phyloP scores from a whole-genome alignment of 2,113 vertebrate genomes.

The Oxyura jamaicensis region DNA sequence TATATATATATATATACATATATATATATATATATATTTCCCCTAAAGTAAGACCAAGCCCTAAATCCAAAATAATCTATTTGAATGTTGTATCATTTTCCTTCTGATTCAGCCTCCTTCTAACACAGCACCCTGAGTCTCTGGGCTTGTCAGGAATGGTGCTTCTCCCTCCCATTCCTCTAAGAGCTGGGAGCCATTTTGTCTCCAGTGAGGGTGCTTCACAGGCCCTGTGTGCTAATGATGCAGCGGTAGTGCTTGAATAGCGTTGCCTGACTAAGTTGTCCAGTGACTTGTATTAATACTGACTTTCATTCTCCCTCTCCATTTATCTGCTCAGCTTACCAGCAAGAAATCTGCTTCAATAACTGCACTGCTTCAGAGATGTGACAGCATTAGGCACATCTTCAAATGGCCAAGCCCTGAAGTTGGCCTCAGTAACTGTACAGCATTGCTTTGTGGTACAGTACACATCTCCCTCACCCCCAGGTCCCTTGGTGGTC shows the following conservation, averaged over 20 bases:
- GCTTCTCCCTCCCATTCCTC: neutral
- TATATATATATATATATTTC: too few species aligned
- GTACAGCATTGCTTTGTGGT: neutral
- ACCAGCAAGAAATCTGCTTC: neutral
- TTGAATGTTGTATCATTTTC: neutral
- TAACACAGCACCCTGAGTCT: neutral
- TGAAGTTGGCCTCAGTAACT: neutral
- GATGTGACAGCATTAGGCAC: neutral
- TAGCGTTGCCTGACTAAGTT: neutral
- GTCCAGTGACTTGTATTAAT: neutral
- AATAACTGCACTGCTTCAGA: neutral
- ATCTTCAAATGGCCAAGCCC: neutral
- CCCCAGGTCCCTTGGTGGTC: neutral
- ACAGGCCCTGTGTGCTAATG: neutral
- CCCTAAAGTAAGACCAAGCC: neutral
- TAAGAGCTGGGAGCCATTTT: neutral
- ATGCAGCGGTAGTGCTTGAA: neutral
- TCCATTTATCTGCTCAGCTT: neutral
- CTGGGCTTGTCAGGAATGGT: neutral
- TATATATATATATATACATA: too few species aligned
- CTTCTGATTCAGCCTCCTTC: neutral
- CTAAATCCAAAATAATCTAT: neutral
- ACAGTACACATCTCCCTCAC: neutral
- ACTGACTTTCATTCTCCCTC: rapidly evolving
- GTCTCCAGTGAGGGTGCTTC: neutral